Conservation (phyloP, 2,888 invertebrate species). For the Cataglyphis altisquamis region DNA sequence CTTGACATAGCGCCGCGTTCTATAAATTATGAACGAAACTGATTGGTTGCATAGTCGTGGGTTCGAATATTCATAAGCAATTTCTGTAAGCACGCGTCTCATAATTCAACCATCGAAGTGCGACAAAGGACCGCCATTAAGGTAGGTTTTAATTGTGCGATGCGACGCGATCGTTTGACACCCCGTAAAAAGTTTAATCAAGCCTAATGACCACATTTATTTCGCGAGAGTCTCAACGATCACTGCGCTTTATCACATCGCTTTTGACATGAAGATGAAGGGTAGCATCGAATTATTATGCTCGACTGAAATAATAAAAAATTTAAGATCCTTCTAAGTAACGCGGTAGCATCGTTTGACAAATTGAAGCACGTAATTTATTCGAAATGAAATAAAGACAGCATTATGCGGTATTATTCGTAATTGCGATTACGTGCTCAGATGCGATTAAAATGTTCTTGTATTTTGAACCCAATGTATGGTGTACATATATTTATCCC, state of each 20-base stretch:
- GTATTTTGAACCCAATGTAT: not conserved
- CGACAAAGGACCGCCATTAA: slow-evolving; percentile 50
- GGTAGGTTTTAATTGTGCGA: slow-evolving; percentile 77
- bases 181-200: slow-evolving; percentile 81
- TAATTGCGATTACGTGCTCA: slow-evolving; percentile 15
- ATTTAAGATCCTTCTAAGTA: slow-evolving; percentile 59
- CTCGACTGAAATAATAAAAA: slow-evolving; percentile 61
- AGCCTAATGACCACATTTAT: slow-evolving; percentile 75
- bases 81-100: slow-evolving; percentile 2
- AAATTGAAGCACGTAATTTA: slow-evolving; percentile 62
- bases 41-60: slow-evolving; percentile 3
- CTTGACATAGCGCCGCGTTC: not conserved
- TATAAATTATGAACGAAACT: slow-evolving; percentile 5
- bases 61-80: slow-evolving; percentile 53
- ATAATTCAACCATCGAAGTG: slow-evolving; percentile 44
- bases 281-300: slow-evolving; percentile 70
- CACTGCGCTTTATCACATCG: slow-evolving; percentile 72
- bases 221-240: slow-evolving; percentile 60
- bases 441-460: slow-evolving; percentile 23
- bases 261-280: slow-evolving; percentile 65
- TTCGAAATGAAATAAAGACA: slow-evolving; percentile 46
- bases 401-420: not conserved
- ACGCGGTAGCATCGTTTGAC: slow-evolving; percentile 27
- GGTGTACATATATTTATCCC: not conserved
- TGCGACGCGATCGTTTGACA: slow-evolving; percentile 76